phyloP scores from a whole-genome alignment of 2,888 invertebrate species.

The Tetrapedia diversipes region DNA sequence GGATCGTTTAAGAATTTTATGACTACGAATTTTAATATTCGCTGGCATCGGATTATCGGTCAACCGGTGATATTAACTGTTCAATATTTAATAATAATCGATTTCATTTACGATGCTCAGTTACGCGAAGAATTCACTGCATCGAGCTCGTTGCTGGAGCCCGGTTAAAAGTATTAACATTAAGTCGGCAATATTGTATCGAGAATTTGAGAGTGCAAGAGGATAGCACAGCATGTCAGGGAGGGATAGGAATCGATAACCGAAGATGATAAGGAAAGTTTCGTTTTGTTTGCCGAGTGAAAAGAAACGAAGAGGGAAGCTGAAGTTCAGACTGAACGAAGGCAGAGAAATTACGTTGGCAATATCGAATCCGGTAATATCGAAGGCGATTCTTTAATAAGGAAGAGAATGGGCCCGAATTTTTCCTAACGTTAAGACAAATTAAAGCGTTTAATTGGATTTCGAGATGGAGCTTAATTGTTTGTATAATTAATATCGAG shows the following conservation, averaged over 20 bases:
- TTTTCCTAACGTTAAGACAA: constrained; percentile 6
- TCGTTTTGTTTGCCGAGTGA: constrained; percentile 25
- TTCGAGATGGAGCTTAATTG: not conserved
- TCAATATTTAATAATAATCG: not conserved
- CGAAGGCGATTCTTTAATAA: constrained; percentile 3
- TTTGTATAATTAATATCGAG: constrained; percentile 27
- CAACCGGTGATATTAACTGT: not conserved
- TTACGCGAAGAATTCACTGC: not conserved
- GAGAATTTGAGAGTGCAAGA: not conserved
- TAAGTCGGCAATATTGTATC: not conserved
- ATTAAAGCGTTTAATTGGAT: constrained; percentile 22
- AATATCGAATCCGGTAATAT: constrained; percentile 12
- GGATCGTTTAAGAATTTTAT: too few species aligned
- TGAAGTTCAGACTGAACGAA: not conserved
- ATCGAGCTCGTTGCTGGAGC: too few species aligned
- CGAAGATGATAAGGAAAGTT: constrained; percentile 24
- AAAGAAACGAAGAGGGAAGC: constrained; percentile 5
- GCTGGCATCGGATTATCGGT: not conserved
- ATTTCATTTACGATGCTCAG: not conserved
- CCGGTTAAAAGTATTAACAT: not conserved
- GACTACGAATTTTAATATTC: too few species aligned
- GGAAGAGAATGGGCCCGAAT: not conserved
- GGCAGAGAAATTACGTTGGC: constrained; percentile 12
- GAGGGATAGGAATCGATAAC: too few species aligned
- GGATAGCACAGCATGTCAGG: not conserved